Base-by-base conservation (phyloP, 92 coral and sea anemone genomes). In the Zoanthus sansibaricus region DNA sequence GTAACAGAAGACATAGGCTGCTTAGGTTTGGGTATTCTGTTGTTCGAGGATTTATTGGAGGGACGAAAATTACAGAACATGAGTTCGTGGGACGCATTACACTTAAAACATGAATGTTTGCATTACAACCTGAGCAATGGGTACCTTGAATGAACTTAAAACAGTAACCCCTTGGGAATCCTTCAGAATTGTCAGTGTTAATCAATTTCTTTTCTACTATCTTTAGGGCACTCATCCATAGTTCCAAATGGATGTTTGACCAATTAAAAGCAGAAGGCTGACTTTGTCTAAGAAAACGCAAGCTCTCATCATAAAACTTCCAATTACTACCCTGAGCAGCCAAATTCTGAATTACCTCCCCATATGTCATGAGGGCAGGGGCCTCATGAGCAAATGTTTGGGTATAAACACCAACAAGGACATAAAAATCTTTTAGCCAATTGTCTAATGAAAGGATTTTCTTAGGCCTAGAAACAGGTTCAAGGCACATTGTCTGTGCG, bases 41-140 rank as follows among this genome's bases (percentile, higher is more conserved):
- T 42, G 31, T 4, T 8, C 11, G 76, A 71, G 8, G 18, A 2
- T 18, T 32, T 71, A 48, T 9, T 71, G 47, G 76, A 71, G 76
- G 76, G 48, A 75, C 79, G 62, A 75, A 75, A 75, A 75, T 75
- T 75, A 37, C 71, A 78, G 12, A 21, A 44, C 45, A 31, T 31
- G 51, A 72, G 49, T 56, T 64, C 54, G 71, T 78, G 83, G 30
- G 46, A 16, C 18, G 17, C 48, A 33, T 61, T 61, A 18, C 82
- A 30, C 56, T 56, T 76, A 56, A 47, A 89, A 72, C 92, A 92
- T 15, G 32, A 17, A 67, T 92, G 93, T 86, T 87, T 89, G 69
- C 46, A 83, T 52, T 56, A 18, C 87, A 83, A 30, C 54, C 68
- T 9, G 77, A 46, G 64, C 87, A 83, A 49, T 21, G 62, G 16